phyloP scores from a whole-genome alignment of 2,113 vertebrate genomes.

The Corvus hawaiiensis region DNA sequence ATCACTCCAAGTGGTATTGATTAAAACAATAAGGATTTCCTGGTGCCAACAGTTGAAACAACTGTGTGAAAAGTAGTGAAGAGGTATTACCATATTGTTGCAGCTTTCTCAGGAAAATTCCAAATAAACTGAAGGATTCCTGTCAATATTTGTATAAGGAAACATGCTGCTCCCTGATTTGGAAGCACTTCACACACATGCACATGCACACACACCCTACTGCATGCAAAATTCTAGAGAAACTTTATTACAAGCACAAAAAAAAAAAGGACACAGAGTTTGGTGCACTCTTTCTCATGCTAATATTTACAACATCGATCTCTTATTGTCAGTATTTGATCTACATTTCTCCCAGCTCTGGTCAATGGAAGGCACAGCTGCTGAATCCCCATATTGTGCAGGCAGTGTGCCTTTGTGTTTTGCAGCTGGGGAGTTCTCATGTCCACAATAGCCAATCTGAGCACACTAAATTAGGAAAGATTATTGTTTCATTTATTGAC shows the following conservation, averaged over 20 bases:
- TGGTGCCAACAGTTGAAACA: slow-evolving; percentile 78
- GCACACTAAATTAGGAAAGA: slow-evolving; percentile 52
- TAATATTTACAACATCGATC: slow-evolving; percentile 51
- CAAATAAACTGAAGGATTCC: slow-evolving; percentile 61
- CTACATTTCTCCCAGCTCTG: neutral
- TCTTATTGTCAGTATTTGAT: slow-evolving; percentile 22
- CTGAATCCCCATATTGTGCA: slow-evolving; percentile 37
- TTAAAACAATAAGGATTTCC: slow-evolving; percentile 89
- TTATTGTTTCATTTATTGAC: slow-evolving; percentile 57
- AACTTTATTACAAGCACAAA: slow-evolving; percentile 24
- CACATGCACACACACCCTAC: neutral
- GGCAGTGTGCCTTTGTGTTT: slow-evolving; percentile 42
- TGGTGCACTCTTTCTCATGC: slow-evolving; percentile 62
- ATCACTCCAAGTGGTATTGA: slow-evolving; percentile 52
- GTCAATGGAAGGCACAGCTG: slow-evolving; percentile 50
- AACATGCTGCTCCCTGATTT: slow-evolving; percentile 50
- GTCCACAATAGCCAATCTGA: slow-evolving; percentile 44
- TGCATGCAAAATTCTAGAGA: slow-evolving; percentile 17
- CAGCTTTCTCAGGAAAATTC: slow-evolving; percentile 67
- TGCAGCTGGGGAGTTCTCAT: slow-evolving; percentile 69
- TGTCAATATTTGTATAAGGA: slow-evolving; percentile 79
- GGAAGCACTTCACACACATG: neutral
- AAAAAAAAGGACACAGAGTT: neutral
- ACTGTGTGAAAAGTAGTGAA: slow-evolving; percentile 71
- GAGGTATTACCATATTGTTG: slow-evolving; percentile 61